Base-by-base conservation (phyloP, 92 coral and sea anemone genomes). In the Zoanthus sansibaricus region DNA sequence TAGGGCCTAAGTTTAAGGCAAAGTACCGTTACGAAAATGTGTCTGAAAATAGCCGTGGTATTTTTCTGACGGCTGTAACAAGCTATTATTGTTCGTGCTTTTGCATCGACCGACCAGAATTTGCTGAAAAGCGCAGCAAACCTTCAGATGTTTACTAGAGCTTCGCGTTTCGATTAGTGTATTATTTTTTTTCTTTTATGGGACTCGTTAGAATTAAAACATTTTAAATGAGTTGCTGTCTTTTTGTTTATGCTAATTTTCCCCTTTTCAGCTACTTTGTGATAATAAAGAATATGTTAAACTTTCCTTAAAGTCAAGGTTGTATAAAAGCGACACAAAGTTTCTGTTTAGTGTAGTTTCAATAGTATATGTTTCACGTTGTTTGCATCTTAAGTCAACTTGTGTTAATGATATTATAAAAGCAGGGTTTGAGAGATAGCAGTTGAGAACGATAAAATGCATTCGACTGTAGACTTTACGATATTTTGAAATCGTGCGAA, bases 141-240 rank as follows among this genome's bases (percentile, higher is more conserved):
- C 20, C 69, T 62, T 10, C 7, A 10, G 17, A 15, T 14, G n/a
- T 62, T 62, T 62, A 5, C 69, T 17, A 62, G 7, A 62, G 16
- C 6, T 0, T 62, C 69, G 7, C 13, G 46, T 74, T 42, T 66
- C 10, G 14, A 20, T 64, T 62, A 45, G 85, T 62, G 73, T 12
- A 25, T 7, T 16, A 15, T 61, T 12, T 20, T 47, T 9, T 61
- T 79, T 61, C 58, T 54, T 45, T 56, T 42, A 58, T 44, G 54
- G 84, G 84, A 44, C 33, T 42, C 25, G 64, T 15, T 45, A 79
- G 64, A 42, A 79, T 79, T 44, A 79, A 42, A 61, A 12, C 46
- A 62, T 45, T 44, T 18, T 2, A 37, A 58, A 79, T 52, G 56
- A 37, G 42, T 37, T 37, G 42, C 42, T 37, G 42, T 37, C 42